phyloP scores from a whole-genome alignment of 2,113 vertebrate genomes.

The Oncorhynchus keta region DNA sequence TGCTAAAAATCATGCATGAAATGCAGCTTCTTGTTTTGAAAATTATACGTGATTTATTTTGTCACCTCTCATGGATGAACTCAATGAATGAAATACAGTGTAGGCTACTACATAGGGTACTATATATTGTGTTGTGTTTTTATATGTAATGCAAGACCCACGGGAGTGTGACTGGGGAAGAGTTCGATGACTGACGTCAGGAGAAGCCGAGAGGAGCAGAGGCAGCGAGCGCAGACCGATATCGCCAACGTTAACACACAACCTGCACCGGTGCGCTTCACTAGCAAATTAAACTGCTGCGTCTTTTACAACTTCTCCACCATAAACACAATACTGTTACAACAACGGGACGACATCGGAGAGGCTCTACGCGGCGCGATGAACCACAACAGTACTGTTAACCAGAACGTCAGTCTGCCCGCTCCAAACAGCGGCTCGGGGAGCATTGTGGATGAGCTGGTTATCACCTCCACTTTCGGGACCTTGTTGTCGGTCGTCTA shows the following conservation, averaged over 20 bases:
- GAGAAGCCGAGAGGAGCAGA: slow-evolving; percentile 36
- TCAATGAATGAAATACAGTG: too few relatives aligned
- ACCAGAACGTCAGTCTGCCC: slow-evolving; percentile 43
- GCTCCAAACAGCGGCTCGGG: slow-evolving; percentile 46
- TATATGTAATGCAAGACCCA: too few relatives aligned
- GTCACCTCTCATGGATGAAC: too few relatives aligned
- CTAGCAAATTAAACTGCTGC: neutral
- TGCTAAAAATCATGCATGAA: too few relatives aligned
- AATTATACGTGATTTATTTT: too few relatives aligned
- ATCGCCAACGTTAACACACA: slow-evolving; percentile 12
- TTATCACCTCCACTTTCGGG: slow-evolving; percentile 85
- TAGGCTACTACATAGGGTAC: too few relatives aligned
- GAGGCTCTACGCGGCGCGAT: slow-evolving; percentile 35
- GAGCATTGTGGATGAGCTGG: slow-evolving; percentile 69
- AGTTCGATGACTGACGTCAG: slow-evolving; percentile 67
- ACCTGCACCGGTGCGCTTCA: slow-evolving; percentile 37
- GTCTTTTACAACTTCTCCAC: slow-evolving; percentile 46
- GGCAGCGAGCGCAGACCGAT: slow-evolving; percentile 29
- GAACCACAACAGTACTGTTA: slow-evolving; percentile 59
- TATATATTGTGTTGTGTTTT: too few relatives aligned
- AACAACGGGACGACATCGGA: neutral
- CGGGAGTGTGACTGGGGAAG: neutral
- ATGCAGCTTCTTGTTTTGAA: too few relatives aligned
- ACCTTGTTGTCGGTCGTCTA: slow-evolving; percentile 85
- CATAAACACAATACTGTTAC: neutral